Base-by-base conservation (phyloP, 2,888 invertebrate genomes). In the Dicyrtomina minuta region DNA sequence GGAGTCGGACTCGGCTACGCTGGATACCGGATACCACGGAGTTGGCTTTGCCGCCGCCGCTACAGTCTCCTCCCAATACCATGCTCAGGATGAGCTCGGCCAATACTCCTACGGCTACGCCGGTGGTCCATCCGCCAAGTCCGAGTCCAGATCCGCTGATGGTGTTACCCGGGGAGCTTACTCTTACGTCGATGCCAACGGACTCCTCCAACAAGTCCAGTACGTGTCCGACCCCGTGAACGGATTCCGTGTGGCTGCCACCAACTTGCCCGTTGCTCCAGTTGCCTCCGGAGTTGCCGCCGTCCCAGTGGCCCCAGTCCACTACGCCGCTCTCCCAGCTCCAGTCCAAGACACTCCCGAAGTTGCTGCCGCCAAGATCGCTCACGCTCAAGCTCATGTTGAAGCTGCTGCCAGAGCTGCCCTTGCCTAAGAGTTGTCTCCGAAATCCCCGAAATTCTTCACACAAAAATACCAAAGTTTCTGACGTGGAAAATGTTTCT, bases 221-320 rank as follows among this genome's bases (percentile, higher is more conserved):
- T 87, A 87, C 79, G 83, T 85, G 59, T 56, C 87, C 41, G 87
- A 87, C 71, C 82, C 83, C 26, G 78, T 82, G 24, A 82, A 84
- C 74, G 88, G 88, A 26, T 88, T 88, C 81, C 85, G 86, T 56
- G 84, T 87, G 53, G 87, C 88, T 4, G 87, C 86, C 51, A 86
- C 86, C 27, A 87, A 88, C 79, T 80, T 86, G 53, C 88, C 88
- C 58, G 79, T 79, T 26, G 81, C 79, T 20, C 80, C 81, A 24
- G 77, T 72, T 13, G 76, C 75, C 13, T 77, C 76, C 82, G 72
- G 81, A 49, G 15, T 49, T 41, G 71, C 69, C 39, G 64, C 67
- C 41, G 71, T 67, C 67, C n/a, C n/a, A n/a, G n/a, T n/a, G n/a
- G n/a, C n/a, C n/a, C 66, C 70, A 61, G 72, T 74, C 22, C 73